Conservation (phyloP, 2,797 vertebrate genomes). For the Aplochiton taeniatus region DNA sequence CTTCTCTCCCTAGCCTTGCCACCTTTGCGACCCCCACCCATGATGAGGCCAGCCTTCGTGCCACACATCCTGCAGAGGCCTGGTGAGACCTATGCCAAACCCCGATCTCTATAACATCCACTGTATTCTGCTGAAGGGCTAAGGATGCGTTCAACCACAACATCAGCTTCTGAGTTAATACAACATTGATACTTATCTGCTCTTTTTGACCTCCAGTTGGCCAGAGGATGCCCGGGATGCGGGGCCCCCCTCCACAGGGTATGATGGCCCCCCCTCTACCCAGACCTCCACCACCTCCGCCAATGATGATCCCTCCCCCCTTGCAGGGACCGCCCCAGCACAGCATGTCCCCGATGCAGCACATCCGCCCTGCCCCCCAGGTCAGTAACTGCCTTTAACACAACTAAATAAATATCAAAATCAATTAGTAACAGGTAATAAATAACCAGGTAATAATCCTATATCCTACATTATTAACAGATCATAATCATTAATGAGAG, state of each 20-base stretch:
- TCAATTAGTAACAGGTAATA: too few relatives aligned
- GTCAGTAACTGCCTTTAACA: slow-evolving; percentile 40
- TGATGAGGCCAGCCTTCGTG: slow-evolving; percentile 89
- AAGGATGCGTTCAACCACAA: too few relatives aligned
- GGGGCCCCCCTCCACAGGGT: slow-evolving; percentile 79
- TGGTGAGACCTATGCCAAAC: slow-evolving; percentile 62
- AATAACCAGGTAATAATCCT: too few relatives aligned
- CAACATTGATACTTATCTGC: too few relatives aligned
- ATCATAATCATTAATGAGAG: too few relatives aligned
- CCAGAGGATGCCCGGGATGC: slow-evolving; percentile 80
- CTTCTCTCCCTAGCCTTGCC: slow-evolving; percentile 61
- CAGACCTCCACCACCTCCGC: slow-evolving; percentile 86
- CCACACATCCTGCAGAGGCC: slow-evolving; percentile 90
- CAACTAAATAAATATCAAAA: not conserved
- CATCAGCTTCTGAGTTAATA: too few relatives aligned
- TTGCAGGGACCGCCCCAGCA: slow-evolving; percentile 65
- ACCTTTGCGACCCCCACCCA: slow-evolving; percentile 76
- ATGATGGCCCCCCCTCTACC: slow-evolving; percentile 84
- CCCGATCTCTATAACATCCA: not conserved
- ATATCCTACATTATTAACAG: too few relatives aligned
- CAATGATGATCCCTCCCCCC: slow-evolving; percentile 85
- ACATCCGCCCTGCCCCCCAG: slow-evolving; percentile 58
- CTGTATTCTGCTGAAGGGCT: not conserved
- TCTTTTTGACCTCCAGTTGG: slow-evolving; percentile 54
- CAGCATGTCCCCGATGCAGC: slow-evolving; percentile 64